phyloP scores from a whole-genome alignment of 2,888 invertebrate genomes.

The Heteromurus nitidus region DNA sequence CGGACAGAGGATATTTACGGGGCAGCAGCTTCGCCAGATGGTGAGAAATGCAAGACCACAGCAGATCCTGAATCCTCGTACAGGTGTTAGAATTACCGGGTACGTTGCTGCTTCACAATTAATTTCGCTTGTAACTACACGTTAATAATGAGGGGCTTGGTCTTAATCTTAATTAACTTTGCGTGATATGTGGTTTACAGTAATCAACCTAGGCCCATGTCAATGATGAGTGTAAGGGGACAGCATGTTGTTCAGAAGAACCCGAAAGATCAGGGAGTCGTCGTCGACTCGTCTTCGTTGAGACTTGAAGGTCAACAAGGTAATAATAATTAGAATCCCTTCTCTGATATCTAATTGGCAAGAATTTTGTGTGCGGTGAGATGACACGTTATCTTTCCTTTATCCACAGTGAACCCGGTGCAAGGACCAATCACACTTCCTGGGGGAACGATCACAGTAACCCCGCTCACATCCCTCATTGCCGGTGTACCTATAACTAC shows the following conservation, averaged over 20 bases:
- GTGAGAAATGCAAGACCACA: constrained; percentile 59
- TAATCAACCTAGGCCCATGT: constrained; percentile 19
- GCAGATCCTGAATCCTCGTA: constrained; percentile 54
- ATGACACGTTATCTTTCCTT: too few relatives aligned
- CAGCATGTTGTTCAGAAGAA: constrained; percentile 38
- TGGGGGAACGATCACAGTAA: constrained; percentile 73
- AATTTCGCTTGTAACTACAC: too few relatives aligned
- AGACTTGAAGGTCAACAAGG: constrained; percentile 25
- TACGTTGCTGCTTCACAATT: background rate
- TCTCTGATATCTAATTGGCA: background rate
- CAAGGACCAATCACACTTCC: constrained; percentile 73
- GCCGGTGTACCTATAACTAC: constrained; percentile 64
- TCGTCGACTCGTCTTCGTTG: constrained; percentile 69
- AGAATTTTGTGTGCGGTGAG: background rate
- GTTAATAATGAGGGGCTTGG: too few relatives aligned
- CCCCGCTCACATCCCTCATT: constrained; percentile 68
- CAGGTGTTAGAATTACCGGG: constrained; percentile 41
- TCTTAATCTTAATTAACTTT: background rate
- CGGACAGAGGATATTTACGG: constrained; percentile 40
- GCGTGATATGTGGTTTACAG: background rate
- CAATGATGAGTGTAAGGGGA: constrained; percentile 38
- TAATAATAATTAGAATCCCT: too few relatives aligned
- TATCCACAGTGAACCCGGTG: constrained; percentile 63
- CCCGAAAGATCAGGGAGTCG: constrained; percentile 36
- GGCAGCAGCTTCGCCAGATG: constrained; percentile 56